Percentiles rank a stretch among this genome's conserved stretches.
phyloP scores from a whole-genome alignment of 2,797 vertebrate species.

The Phataginus tricuspis region DNA sequence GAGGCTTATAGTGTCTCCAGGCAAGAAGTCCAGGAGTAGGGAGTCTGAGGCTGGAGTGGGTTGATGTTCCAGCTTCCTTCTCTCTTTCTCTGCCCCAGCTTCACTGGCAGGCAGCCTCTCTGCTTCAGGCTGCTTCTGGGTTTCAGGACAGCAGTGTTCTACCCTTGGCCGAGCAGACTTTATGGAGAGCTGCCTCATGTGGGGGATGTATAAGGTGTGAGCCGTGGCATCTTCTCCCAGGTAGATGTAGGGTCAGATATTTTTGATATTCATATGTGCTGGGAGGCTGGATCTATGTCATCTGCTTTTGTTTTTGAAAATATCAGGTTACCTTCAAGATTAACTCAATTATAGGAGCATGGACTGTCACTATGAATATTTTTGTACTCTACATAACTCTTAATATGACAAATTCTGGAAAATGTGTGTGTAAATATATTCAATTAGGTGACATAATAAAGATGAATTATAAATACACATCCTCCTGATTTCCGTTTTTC shows the following conservation, averaged over 20 bases:
- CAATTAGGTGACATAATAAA: conserved; percentile 32
- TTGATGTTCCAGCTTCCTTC: neutral
- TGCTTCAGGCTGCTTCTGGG: neutral
- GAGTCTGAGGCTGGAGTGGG: neutral
- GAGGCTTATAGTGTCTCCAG: neutral
- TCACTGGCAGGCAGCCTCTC: neutral
- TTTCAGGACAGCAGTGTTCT: neutral
- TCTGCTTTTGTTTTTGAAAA: neutral
- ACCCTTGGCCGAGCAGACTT: neutral
- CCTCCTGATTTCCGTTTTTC: neutral
- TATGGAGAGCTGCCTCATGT: neutral
- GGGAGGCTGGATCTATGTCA: neutral
- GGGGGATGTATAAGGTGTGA: neutral
- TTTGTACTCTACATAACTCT: neutral
- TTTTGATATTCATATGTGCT: neutral
- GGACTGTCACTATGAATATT: neutral
- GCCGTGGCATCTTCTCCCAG: neutral
- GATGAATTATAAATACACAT: neutral
- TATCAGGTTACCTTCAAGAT: neutral
- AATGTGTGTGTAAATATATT: neutral
- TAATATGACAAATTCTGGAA: neutral
- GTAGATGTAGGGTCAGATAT: neutral
- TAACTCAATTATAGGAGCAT: neutral
- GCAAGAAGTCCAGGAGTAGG: neutral
- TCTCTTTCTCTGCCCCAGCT: neutral